phyloP scores from a whole-genome alignment of 2,797 vertebrate species.

The Neosilurus hyrtlii region DNA sequence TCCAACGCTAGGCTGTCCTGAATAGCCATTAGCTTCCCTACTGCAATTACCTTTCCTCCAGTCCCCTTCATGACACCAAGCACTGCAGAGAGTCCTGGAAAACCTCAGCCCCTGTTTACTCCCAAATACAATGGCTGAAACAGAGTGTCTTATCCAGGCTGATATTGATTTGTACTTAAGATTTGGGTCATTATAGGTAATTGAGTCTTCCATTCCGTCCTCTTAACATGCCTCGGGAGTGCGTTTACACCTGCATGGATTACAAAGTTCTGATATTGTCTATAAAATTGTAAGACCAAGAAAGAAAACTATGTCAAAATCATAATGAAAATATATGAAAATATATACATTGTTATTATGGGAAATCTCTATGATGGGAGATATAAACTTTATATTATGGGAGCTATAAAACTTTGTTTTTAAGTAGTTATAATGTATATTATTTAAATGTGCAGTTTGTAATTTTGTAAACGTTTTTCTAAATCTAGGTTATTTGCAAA shows the following conservation, averaged over 20 bases:
- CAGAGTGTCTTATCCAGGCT: slow-evolving; percentile 57
- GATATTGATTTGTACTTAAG: slow-evolving; percentile 64
- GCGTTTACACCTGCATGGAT: slow-evolving; percentile 43
- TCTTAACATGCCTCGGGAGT: slow-evolving; percentile 49
- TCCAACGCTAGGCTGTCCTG: slow-evolving; percentile 69
- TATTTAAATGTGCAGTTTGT: background rate
- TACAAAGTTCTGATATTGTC: slow-evolving; percentile 39
- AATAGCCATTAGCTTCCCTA: slow-evolving; percentile 70
- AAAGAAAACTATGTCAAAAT: background rate
- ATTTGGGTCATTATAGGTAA: slow-evolving; percentile 58
- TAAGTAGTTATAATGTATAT: background rate
- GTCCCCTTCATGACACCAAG: slow-evolving; percentile 67
- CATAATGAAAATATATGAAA: background rate
- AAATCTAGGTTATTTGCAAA: background rate
- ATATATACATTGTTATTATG: background rate
- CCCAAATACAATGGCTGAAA: slow-evolving; percentile 53
- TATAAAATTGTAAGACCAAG: slow-evolving; percentile 3
- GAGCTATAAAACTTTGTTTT: slow-evolving; percentile 1
- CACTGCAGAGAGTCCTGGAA: slow-evolving; percentile 52
- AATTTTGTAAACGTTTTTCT: background rate
- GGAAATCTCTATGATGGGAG: slow-evolving; percentile 1
- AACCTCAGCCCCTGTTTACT: slow-evolving; percentile 62
- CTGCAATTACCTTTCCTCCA: slow-evolving; percentile 67
- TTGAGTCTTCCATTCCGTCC: slow-evolving; percentile 54
- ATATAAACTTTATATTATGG: background rate